These are phyloP conservation scores for Discoglossus pictus DNA, from an alignment of 2,797 vertebrate genomes.

Conservation along the genomic window DNA sequence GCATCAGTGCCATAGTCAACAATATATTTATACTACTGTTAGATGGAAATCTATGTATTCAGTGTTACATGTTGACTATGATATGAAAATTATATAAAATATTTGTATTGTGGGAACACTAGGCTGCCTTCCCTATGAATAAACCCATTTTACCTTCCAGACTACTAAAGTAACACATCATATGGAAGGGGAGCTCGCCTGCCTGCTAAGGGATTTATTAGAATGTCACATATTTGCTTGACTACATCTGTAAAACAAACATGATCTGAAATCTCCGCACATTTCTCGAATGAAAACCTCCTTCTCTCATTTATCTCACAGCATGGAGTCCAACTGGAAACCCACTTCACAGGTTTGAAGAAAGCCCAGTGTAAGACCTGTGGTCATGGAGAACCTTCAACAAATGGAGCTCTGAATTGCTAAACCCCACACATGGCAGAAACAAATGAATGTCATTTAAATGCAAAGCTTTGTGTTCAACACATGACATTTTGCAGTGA, in stretches of 20 bases:
- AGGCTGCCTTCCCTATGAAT: too few relatives aligned
- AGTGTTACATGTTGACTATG: too few relatives aligned
- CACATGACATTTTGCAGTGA: constrained; percentile 1
- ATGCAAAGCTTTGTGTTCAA: background rate
- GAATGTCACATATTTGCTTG: constrained; percentile 37
- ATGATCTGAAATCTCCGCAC: constrained; percentile 28
- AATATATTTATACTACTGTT: too few relatives aligned
- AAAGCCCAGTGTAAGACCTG: constrained; percentile 11
- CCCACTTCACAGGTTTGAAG: background rate
- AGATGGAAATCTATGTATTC: too few relatives aligned
- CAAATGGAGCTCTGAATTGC: constrained; percentile 7
- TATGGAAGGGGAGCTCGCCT: constrained; percentile 2
- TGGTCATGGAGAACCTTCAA: background rate
- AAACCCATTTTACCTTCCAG: background rate
- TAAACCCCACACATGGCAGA: background rate
- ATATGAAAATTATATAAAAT: too few relatives aligned
- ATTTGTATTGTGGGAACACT: too few relatives aligned
- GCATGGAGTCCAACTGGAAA: constrained; percentile 10
- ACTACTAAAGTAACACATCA: constrained; percentile 16
- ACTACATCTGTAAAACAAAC: constrained; percentile 49
- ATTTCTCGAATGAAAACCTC: constrained; percentile 20
- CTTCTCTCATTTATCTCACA: constrained; percentile 38
- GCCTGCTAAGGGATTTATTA: constrained; percentile 42
- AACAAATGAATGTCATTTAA: background rate
- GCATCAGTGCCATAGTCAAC: too few relatives aligned